A percentile compares a stretch with the other conserved stretches of the same genome.
Conservation (phyloP, 1,140 invertebrate genomes). For the Planococcus citri region DNA sequence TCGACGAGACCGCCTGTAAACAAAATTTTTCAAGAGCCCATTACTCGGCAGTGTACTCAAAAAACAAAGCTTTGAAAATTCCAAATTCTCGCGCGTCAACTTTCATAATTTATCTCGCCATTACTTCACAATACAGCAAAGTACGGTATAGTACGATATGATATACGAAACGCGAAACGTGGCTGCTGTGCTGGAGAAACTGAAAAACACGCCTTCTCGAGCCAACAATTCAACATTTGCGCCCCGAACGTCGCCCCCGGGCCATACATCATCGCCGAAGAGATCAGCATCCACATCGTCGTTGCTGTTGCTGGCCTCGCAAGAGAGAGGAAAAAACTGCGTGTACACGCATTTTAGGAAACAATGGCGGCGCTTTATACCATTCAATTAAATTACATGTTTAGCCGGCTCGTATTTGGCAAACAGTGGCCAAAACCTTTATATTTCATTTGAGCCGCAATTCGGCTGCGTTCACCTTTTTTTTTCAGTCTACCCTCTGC, state of each 20-base stretch:
- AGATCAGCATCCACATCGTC: too few species aligned
- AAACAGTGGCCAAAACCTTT: neutral
- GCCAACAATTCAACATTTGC: too few species aligned
- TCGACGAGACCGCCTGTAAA: neutral
- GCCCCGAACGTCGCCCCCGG: too few species aligned
- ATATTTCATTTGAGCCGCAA: neutral
- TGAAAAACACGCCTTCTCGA: too few species aligned
- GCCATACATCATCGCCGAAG: too few species aligned
- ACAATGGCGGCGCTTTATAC: neutral
- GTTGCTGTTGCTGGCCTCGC: too few species aligned
- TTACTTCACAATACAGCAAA: neutral
- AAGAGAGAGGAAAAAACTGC: too few species aligned
- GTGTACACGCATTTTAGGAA: neutral
- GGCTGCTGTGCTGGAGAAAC: too few species aligned
- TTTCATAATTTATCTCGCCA: neutral
- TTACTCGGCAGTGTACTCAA: neutral
- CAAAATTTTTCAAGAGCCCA: neutral
- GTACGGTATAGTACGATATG: too few species aligned
- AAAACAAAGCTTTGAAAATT: neutral
- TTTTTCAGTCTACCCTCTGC: too few species aligned
- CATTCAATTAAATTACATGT: conserved; percentile 4
- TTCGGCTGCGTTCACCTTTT: neutral
- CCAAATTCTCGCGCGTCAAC: neutral
- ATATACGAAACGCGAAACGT: too few species aligned
- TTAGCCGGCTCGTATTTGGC: neutral